These are phyloP conservation scores for Drosophila tanythrix DNA, from an alignment of 2,888 invertebrate species.

Conservation along the genomic window DNA sequence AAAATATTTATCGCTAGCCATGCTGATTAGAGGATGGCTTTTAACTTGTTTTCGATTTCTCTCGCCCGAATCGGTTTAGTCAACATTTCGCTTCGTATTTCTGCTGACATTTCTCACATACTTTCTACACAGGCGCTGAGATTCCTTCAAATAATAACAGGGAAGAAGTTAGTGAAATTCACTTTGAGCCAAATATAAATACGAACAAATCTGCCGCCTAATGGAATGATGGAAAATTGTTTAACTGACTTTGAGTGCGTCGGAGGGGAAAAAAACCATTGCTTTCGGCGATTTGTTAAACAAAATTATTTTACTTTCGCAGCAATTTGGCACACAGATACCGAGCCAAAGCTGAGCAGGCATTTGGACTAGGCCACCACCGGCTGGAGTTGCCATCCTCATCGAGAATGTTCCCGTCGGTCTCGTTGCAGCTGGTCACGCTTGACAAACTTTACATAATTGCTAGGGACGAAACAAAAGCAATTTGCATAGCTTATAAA, in stretches of 20 bases:
- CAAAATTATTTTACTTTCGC: constrained; percentile 30
- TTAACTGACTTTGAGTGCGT: constrained; percentile 24
- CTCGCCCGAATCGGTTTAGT: not conserved
- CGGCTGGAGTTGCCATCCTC: constrained; percentile 3
- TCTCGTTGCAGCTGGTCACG: constrained; percentile 48
- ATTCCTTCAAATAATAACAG: not conserved
- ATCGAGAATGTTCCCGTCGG: constrained; percentile 7
- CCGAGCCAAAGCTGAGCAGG: not conserved
- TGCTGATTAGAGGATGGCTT: not conserved
- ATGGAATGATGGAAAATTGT: constrained; percentile 18
- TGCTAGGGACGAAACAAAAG: constrained; percentile 60
- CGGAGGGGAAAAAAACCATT: not conserved
- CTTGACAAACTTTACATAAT: constrained; percentile 74
- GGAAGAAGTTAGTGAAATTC: not conserved
- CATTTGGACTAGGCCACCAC: not conserved
- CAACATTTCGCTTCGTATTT: not conserved
- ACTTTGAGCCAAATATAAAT: constrained; percentile 7
- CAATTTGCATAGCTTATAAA: constrained; percentile 65
- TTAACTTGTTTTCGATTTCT: not conserved
- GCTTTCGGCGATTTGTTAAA: constrained; percentile 32
- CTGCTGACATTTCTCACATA: not conserved
- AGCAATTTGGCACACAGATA: constrained; percentile 29
- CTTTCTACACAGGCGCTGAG: not conserved
- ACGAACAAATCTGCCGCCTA: constrained; percentile 4
- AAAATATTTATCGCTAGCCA: not conserved